phyloP scores from a whole-genome alignment of 2,797 vertebrate species.

The Catostomus latipinnis region DNA sequence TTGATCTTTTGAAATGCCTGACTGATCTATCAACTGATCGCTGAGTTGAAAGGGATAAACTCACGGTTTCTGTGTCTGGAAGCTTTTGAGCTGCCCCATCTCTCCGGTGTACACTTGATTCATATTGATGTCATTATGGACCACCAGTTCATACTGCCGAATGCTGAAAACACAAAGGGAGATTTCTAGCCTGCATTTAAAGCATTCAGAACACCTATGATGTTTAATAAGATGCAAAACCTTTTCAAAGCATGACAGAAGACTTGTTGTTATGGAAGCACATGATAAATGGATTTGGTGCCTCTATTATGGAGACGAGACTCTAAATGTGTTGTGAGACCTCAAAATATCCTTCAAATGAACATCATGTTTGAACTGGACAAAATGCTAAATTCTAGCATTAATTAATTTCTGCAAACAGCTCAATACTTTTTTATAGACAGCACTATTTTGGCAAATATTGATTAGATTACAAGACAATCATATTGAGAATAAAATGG shows the following conservation, averaged over 20 bases:
- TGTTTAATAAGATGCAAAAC: constrained; percentile 42
- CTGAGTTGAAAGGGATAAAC: constrained; percentile 59
- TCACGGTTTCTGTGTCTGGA: constrained; percentile 87
- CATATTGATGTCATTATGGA: constrained; percentile 74
- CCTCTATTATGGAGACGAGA: constrained; percentile 46
- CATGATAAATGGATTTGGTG: constrained; percentile 33
- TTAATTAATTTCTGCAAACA: background rate
- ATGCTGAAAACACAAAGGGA: constrained; percentile 72
- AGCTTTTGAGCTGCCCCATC: constrained; percentile 85
- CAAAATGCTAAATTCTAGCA: background rate
- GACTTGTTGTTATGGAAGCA: constrained; percentile 26
- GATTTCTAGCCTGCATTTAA: constrained; percentile 16
- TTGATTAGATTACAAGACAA: background rate
- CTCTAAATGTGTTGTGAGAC: background rate
- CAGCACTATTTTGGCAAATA: background rate
- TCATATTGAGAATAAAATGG: background rate
- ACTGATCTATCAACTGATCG: background rate
- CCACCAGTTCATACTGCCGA: constrained; percentile 84
- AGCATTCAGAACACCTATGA: constrained; percentile 37
- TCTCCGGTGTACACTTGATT: constrained; percentile 82
- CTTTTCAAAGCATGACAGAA: constrained; percentile 34
- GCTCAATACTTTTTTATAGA: too few species aligned
- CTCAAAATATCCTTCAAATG: background rate
- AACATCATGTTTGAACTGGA: constrained; percentile 15
- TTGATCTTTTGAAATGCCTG: background rate